Base-by-base conservation (phyloP, 2,888 invertebrate genomes). In the Papilio demoleus region DNA sequence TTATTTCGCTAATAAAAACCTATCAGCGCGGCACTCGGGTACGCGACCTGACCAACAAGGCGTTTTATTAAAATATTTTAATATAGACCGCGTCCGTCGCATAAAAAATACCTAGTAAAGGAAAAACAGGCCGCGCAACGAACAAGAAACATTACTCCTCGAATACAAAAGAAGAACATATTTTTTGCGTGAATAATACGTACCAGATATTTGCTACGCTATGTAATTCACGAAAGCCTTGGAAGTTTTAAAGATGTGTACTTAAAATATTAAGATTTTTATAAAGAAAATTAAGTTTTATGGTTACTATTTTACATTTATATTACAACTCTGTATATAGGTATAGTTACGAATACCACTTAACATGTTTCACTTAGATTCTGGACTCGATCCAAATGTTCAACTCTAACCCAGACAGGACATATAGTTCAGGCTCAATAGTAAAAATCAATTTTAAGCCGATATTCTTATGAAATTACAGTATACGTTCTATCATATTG, bases 201-300 rank as follows among this genome's bases (percentile, higher is more conserved):
- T 67, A 70, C 59, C 68, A 53, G 60, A 53, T 31, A 63, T 70
- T 63, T 27, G 34, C 38, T 75, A 75, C 77, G 77, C 76, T 78
- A 79, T 80, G 80, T 83, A 84, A 85, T 85, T 84, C 84, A 85
- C 83, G 72, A 75, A 81, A 79, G 83, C 82, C 82, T 81, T 79
- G 22, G 24, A 59, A 31, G 31, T 50, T 40, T 56, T 61, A 40
- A 53, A 27, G 67, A 42, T 42, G 42, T 24, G 24, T 45, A 45
- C 40, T 45, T 4, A 17, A 62, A 67, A 4, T n/a, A n/a, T n/a
- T n/a, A n/a, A n/a, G n/a, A n/a, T n/a, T n/a, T n/a, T n/a, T n/a
- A n/a, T n/a, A n/a, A n/a, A n/a, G n/a, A 22, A 38, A 14, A 31
- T 31, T 31, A 31, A 4, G 6, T 31, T 31, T 31, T 4, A 31